Base-by-base conservation (phyloP, 2,113 vertebrate genomes). In the Nansenia antarctica region DNA sequence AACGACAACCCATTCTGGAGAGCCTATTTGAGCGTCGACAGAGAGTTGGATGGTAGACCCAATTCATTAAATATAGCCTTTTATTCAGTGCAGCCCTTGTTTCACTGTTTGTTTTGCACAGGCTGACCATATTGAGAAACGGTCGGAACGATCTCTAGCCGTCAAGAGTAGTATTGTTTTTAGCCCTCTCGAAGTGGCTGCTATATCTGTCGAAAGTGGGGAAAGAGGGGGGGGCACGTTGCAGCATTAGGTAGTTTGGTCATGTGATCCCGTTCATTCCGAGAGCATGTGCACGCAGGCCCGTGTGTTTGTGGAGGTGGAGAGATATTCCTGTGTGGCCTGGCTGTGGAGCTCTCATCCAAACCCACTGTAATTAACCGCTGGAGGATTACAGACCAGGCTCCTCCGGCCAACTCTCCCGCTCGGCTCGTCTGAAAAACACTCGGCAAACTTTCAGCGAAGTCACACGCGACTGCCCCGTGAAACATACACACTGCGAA, bases 11-110 rank as follows among this genome's bases (percentile, higher is more conserved):
- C 84, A 81, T 89, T 87, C 75, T 76, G 59, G 75, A 85, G 82
- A 82, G 81, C 58, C 85, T 86, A 88, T 87, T 85, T 88, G 67
- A 83, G 61, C 62, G 61, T 83, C 80, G 69, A 82, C 77, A 81
- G 79, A 67, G 83, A 86, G 59, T 37, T 78, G 79, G 76, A 26
- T 80, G 73, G 74, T 79, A 31, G 14, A 80, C 67, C 73, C 84
- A 86, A 88, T 90, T 86, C 86, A 88, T 12, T 81, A 88, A 85
- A 80, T 83, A 86, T 80, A 82, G 81, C 85, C 81, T 82, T 86
- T 75, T 78, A 78, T 12, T 3, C 29, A 31, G 45, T 87, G 77
- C 87, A 86, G 80, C 76, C 80, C 76, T 76, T 82, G 15, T 76
- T 85, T 72, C 76, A n/a, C n/a, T n/a, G n/a, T n/a, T n/a, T n/a